A percentile compares a stretch with the other conserved stretches of the same genome.
These are phyloP conservation scores for Bos indicus DNA, from an alignment of 2,113 vertebrate species.

Conservation along the genomic window DNA sequence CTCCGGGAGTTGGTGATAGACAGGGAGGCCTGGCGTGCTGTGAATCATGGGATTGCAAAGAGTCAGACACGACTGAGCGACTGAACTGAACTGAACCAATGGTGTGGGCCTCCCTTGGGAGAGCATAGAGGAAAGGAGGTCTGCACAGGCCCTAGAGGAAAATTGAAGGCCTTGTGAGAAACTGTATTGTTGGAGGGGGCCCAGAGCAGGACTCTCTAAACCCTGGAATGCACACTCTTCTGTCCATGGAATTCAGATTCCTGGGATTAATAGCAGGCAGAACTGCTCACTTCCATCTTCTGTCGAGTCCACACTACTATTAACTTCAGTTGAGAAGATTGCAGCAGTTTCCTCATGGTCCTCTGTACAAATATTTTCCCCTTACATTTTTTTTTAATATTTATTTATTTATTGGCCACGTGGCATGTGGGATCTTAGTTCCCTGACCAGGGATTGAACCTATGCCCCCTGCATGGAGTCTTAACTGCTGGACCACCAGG, in stretches of 20 bases:
- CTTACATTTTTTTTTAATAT: neutral
- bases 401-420: neutral
- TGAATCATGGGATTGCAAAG: fast-evolving
- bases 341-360: neutral
- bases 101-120: neutral
- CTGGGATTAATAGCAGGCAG: neutral
- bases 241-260: neutral
- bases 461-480: neutral
- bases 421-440: neutral
- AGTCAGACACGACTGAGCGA: too few species aligned
- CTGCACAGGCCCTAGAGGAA: neutral
- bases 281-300: neutral
- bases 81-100: neutral
- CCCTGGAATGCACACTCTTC: neutral
- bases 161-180: neutral
- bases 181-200: neutral
- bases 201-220: neutral
- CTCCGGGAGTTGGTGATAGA: too few species aligned
- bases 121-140: neutral
- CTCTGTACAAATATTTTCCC: neutral
- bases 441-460: neutral
- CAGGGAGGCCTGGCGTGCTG: too few species aligned
- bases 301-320: neutral
- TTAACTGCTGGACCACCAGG: neutral
- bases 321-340: neutral